Conservation (phyloP, 1,140 invertebrate genomes). For the Ceratina japonica region DNA sequence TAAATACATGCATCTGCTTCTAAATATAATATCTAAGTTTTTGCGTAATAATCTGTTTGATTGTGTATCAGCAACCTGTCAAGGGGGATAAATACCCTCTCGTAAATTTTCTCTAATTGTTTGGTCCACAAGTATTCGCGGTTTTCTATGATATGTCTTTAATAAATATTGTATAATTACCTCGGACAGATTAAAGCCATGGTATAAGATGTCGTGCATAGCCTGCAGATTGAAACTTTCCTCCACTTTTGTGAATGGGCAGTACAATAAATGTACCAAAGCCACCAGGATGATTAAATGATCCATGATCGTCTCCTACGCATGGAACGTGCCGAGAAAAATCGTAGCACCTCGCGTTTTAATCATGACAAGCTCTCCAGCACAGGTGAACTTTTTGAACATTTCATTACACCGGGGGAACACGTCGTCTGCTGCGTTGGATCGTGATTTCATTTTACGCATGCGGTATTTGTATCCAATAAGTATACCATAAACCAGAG, state of each 20-base stretch:
- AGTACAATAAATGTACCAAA: slow-evolving; percentile 89
- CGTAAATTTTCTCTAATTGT: background rate
- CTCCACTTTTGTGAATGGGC: slow-evolving; percentile 99
- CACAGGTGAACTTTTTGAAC: slow-evolving; percentile 30
- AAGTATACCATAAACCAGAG: no score
- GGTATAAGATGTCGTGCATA: slow-evolving; percentile 97
- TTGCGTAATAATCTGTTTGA: slow-evolving; percentile 62
- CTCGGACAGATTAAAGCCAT: slow-evolving; percentile 89
- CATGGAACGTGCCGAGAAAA: background rate
- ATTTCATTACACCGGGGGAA: slow-evolving; percentile 29
- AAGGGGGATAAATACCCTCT: slow-evolving; percentile 25
- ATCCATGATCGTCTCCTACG: slow-evolving; percentile 72
- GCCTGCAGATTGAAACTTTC: slow-evolving; percentile 99
- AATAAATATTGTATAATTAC: slow-evolving; percentile 79
- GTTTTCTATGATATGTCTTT: background rate
- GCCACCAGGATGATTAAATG: slow-evolving; percentile 82
- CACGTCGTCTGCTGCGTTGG: slow-evolving; percentile 48
- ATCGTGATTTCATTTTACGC: background rate
- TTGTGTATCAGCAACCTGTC: slow-evolving; percentile 56
- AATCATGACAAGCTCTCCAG: slow-evolving; percentile 14
- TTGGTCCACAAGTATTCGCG: background rate
- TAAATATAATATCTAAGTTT: slow-evolving; percentile 68
- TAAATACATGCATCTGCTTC: slow-evolving; percentile 68
- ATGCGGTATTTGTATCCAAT: background rate
- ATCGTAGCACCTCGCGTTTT: slow-evolving; percentile 14